phyloP scores from a whole-genome alignment of 2,888 invertebrate genomes.

The Smittia aterrima region DNA sequence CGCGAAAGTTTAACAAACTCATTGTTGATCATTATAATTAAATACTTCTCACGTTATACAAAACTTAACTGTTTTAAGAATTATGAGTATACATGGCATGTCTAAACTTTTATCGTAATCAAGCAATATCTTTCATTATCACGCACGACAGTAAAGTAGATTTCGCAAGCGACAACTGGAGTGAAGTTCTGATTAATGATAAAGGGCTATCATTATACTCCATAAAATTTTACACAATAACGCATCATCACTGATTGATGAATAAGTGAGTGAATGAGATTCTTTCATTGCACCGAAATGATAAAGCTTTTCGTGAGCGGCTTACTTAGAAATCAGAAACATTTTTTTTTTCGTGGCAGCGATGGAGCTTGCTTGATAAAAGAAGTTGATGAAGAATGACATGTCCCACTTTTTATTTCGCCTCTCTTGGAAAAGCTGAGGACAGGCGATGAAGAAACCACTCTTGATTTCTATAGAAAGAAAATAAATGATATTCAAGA shows the following conservation, averaged over 20 bases:
- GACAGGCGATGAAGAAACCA: slow-evolving; percentile 16
- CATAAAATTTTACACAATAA: background rate
- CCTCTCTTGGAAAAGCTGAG: slow-evolving; percentile 13
- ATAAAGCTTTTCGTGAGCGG: background rate
- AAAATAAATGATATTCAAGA: slow-evolving; percentile 35
- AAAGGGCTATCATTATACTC: slow-evolving; percentile 1
- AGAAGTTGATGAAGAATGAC: slow-evolving; percentile 41
- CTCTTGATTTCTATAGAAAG: slow-evolving; percentile 37
- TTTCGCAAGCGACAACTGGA: background rate
- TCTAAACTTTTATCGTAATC: no score
- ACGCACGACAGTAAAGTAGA: background rate
- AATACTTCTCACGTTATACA: background rate
- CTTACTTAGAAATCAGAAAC: slow-evolving; percentile 37
- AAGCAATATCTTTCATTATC: no score
- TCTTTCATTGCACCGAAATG: slow-evolving; percentile 18
- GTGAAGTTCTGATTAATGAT: background rate
- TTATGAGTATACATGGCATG: background rate
- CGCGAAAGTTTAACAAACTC: no score
- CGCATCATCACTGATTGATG: slow-evolving; percentile 1
- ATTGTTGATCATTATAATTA: no score
- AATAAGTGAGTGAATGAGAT: slow-evolving; percentile 22
- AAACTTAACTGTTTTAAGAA: background rate
- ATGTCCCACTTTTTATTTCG: slow-evolving; percentile 35
- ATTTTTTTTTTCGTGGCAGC: slow-evolving; percentile 18
- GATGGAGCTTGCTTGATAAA: no score